Evolutionary conservation across 2,888 invertebrate genomes (phyloP).

Genomic region (Drosophila pseudotalamancana): DNA sequence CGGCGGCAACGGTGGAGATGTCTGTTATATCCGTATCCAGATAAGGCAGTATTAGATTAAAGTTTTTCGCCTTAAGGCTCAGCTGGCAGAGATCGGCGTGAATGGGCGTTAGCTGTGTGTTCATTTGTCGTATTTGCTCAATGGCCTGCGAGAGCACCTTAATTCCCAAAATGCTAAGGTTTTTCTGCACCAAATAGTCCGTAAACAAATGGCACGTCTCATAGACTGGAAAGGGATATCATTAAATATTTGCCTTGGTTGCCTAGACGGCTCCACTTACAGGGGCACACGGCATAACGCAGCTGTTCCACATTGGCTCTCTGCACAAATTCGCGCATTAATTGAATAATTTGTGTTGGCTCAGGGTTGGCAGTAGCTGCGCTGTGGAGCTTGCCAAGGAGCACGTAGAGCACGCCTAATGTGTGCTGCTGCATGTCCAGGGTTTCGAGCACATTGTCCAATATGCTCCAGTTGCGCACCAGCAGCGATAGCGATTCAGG

Average conservation of each 20-base stretch:
- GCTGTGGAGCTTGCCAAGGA: constrained; percentile 91
- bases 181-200: constrained; percentile 90
- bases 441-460: constrained; percentile 96
- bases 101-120: constrained; percentile 96
- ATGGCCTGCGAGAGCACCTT: constrained; percentile 92
- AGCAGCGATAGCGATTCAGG: constrained; percentile 91
- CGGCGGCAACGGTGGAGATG: constrained; percentile 88
- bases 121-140: constrained; percentile 93
- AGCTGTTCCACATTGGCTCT: constrained; percentile 96
- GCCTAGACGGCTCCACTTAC: constrained; percentile 45
- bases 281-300: constrained; percentile 90
- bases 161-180: constrained; percentile 92
- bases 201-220: constrained; percentile 95
- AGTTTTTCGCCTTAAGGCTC: constrained; percentile 94
- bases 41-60: constrained; percentile 95
- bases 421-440: constrained; percentile 96
- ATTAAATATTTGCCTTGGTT: neutral
- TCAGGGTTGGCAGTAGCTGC: constrained; percentile 84
- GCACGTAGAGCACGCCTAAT: constrained; percentile 93
- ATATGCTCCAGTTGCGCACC: constrained; percentile 91
- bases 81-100: constrained; percentile 97
- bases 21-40: constrained; percentile 96
- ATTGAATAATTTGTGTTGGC: constrained; percentile 86
- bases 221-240: constrained; percentile 93
- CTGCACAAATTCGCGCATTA: constrained; percentile 93